These are phyloP conservation scores for Pachydiplax longipennis DNA, from an alignment of 2,888 invertebrate species.

Conservation along the genomic window DNA sequence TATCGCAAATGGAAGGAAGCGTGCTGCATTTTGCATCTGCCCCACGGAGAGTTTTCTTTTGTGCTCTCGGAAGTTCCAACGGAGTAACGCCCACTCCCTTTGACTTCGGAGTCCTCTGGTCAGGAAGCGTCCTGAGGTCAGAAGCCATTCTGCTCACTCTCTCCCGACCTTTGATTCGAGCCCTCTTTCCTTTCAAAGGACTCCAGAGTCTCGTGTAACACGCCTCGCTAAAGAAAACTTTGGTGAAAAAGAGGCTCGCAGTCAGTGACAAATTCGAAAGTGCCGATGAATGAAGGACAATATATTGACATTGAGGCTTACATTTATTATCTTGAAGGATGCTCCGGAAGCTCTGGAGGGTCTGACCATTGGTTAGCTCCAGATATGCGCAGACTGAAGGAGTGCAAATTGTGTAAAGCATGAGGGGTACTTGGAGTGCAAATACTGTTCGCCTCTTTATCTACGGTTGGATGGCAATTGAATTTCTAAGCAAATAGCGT, in stretches of 20 bases:
- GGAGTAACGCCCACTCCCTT: neutral
- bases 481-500: too few relatives aligned
- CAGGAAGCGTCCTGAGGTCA: neutral
- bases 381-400: too few relatives aligned
- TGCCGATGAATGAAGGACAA: neutral
- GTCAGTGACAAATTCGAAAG: neutral
- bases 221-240: neutral
- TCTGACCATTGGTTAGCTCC: too few relatives aligned
- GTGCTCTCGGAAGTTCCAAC: conserved; percentile 3
- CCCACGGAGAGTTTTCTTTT: neutral
- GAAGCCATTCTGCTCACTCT: conserved; percentile 15
- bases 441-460: too few relatives aligned
- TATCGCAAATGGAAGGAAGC: neutral
- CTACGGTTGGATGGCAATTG: too few relatives aligned
- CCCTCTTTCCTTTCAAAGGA: conserved; percentile 52
- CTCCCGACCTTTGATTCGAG: conserved; percentile 30
- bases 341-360: too few relatives aligned
- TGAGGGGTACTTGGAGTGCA: too few relatives aligned
- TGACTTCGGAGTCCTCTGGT: neutral
- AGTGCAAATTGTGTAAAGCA: too few relatives aligned
- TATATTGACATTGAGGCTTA: neutral
- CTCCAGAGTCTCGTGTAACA: conserved; percentile 45
- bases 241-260: neutral
- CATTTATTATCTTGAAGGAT: too few relatives aligned
- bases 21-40: conserved; percentile 2